A percentile compares a stretch with the other conserved stretches of the same genome.
These are phyloP conservation scores for Hybos culiciformis DNA, from an alignment of 2,888 invertebrate genomes.

Conservation along the genomic window DNA sequence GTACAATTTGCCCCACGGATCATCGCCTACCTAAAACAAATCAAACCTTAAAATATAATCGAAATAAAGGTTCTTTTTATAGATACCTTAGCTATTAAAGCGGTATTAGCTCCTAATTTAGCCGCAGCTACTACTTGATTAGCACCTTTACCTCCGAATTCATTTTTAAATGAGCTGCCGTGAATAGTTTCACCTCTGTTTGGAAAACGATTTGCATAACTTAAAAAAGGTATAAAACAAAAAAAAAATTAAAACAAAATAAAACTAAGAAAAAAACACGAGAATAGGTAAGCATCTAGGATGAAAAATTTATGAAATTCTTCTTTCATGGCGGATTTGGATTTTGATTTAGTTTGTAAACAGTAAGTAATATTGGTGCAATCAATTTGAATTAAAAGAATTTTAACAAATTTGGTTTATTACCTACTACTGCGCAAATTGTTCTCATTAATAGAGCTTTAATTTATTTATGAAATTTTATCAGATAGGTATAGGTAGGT, in stretches of 20 bases:
- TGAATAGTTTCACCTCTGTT: conserved; percentile 77
- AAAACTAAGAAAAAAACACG: not conserved
- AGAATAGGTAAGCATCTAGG: too few relatives aligned
- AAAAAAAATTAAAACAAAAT: not conserved
- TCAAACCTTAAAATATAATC: not conserved
- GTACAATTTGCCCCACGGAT: conserved; percentile 72
- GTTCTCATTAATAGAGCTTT: too few relatives aligned
- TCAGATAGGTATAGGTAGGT: too few relatives aligned
- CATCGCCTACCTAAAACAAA: conserved; percentile 60
- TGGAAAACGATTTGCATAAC: conserved; percentile 72
- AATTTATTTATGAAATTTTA: too few relatives aligned
- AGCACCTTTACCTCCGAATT: conserved; percentile 94
- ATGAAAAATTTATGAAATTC: too few relatives aligned
- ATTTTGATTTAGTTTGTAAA: too few relatives aligned
- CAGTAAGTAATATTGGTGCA: too few relatives aligned
- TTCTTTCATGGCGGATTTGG: too few relatives aligned
- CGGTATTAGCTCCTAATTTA: conserved; percentile 67
- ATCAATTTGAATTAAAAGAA: too few relatives aligned
- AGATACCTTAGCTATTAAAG: conserved; percentile 70
- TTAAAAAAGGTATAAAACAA: conserved; percentile 29
- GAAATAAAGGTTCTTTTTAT: not conserved
- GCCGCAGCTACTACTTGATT: conserved; percentile 92
- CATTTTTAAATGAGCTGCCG: conserved; percentile 67
- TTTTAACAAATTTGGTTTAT: too few relatives aligned
- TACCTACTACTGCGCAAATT: too few relatives aligned